Base-by-base conservation (phyloP, 1,140 invertebrate genomes). In the Leptinotarsa defecta region DNA sequence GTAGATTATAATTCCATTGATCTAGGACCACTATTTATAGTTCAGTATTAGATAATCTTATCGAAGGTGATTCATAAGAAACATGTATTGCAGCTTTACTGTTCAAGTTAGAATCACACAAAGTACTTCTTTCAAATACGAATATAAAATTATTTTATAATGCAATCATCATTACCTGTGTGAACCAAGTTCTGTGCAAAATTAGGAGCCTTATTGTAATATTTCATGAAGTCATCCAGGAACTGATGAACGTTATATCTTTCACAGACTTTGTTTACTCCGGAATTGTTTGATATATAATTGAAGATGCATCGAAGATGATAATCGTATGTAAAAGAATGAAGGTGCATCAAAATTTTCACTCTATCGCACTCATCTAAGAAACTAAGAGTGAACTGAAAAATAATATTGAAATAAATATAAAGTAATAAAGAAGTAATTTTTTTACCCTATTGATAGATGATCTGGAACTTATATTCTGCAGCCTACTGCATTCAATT, bases 251-350 rank as follows among this genome's bases (percentile, higher is more conserved):
- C 83, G 83, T 95, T 92, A 83, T 94, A 95, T 2, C 90, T 91
- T 73, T 90, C 89, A 75, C 89, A 89, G 57, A 95, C 87, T 27
- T 90, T 87, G 73, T 89, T 86, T 24, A 90, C 88, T 65, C 86
- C 84, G 34, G 68, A 24, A 73, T 87, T 87, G 22, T 90, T 91
- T 76, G 89, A 88, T 48, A 95, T 89, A 79, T 94, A 95, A 0
- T 89, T 89, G 80, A 92, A 90, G 72, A 95, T 90, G 62, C 89
- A 91, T 70, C 94, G 88, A 48, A 96, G 86, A 85, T 96, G 95
- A 84, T 94, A 96, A 84, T 96, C 95, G 80, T 95, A 95, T 0
- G 94, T 94, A 83, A 96, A 96, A 1, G 94, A 96, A 86, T 96
- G 95, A 48, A 95, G 87, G 86, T 96, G 95, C 87, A 94, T 91